These are phyloP conservation scores for Callyntrura sp. DNA, from an alignment of 2,888 invertebrate species.

Conservation along the genomic window DNA sequence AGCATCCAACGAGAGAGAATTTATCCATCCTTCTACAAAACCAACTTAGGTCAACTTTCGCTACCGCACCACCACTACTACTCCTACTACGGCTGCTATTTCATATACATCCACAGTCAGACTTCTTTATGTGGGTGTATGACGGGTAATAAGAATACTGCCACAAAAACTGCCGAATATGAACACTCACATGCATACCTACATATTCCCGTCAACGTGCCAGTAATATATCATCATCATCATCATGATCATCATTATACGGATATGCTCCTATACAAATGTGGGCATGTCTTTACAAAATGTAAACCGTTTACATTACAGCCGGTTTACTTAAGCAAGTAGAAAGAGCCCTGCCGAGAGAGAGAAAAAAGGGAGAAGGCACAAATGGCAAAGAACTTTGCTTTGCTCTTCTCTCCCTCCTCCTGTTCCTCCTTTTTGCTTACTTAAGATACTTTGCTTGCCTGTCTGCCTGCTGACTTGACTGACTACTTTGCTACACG, in stretches of 20 bases:
- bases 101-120: not conserved
- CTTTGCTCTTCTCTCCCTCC: constrained; percentile 26
- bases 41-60: constrained; percentile 15
- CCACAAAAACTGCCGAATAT: too few species aligned
- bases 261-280: not conserved
- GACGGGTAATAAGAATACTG: not conserved
- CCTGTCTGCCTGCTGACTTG: constrained; percentile 47
- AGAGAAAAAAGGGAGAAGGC: not conserved
- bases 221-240: not conserved
- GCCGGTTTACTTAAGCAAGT: not conserved
- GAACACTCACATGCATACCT: not conserved
- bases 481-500: constrained; percentile 66
- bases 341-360: not conserved
- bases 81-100: not conserved
- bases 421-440: not conserved
- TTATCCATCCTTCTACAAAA: constrained; percentile 43
- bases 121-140: not conserved
- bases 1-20: constrained; percentile 64
- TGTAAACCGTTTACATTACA: constrained; percentile 27
- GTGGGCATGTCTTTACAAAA: not conserved
- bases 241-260: not conserved
- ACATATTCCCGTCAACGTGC: not conserved
- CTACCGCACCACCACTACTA: not conserved
- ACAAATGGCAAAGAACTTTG: not conserved
- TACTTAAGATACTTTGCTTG: constrained; percentile 48